phyloP scores from a whole-genome alignment of 2,888 invertebrate genomes.

The Phaedon cochleariae region DNA sequence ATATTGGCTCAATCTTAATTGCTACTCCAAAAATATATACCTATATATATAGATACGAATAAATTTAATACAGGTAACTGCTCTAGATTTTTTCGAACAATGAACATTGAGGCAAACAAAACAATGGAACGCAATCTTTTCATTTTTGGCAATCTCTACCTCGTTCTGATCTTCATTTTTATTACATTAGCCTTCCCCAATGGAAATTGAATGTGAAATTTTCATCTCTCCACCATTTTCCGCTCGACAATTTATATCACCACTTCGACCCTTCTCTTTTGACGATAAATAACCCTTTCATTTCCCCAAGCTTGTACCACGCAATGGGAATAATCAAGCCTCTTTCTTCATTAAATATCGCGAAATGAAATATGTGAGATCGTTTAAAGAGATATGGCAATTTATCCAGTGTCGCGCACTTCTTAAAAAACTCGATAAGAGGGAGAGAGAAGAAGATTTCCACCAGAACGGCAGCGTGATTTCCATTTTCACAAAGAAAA shows the following conservation, averaged over 20 bases:
- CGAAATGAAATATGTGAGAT: conserved; percentile 20
- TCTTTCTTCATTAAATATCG: conserved; percentile 14
- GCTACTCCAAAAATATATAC: too few species aligned
- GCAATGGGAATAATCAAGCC: conserved; percentile 18
- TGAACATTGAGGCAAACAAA: too few species aligned
- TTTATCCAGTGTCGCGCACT: conserved; percentile 9
- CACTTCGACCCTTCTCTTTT: not conserved
- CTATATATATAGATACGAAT: too few species aligned
- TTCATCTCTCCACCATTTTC: conserved; percentile 3
- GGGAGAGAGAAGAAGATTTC: not conserved
- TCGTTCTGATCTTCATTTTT: too few species aligned
- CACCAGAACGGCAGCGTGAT: conserved; percentile 9
- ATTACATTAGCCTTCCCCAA: too few species aligned
- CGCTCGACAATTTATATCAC: conserved; percentile 13
- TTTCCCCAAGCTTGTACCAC: conserved; percentile 6
- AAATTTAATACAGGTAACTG: too few species aligned
- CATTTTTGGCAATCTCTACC: too few species aligned
- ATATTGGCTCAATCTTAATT: too few species aligned
- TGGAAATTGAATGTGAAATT: not conserved
- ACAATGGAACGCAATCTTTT: too few species aligned
- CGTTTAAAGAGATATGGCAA: conserved; percentile 20
- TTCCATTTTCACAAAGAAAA: conserved; percentile 10
- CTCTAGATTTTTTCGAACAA: too few species aligned
- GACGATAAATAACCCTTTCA: conserved; percentile 16
- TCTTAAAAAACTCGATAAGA: conserved; percentile 12